Conservation (phyloP, 2,797 vertebrate genomes). For the Borostomias antarcticus region DNA sequence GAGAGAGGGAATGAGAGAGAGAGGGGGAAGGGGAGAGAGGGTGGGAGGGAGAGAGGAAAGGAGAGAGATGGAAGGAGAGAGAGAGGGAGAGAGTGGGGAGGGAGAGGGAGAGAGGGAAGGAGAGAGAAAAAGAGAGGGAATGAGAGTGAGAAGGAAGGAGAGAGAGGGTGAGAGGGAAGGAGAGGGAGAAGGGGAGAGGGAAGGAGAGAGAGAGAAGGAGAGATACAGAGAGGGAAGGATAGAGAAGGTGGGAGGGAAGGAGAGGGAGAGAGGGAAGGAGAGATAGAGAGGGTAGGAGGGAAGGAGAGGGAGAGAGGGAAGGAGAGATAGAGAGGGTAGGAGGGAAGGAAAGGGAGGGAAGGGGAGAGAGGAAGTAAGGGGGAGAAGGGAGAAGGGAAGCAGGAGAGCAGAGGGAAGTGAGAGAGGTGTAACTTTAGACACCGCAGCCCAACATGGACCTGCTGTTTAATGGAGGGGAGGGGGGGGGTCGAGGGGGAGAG, state of each 20-base stretch:
- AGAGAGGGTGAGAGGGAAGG: neutral
- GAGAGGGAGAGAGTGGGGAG: conserved; percentile 7
- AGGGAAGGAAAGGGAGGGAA: no score
- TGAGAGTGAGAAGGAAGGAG: neutral
- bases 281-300: neutral
- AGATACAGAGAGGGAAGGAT: conserved; percentile 11
- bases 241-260: conserved; percentile 4
- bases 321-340: conserved; percentile 51
- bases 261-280: neutral
- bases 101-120: conserved; percentile 37
- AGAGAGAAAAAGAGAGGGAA: conserved; percentile 56
- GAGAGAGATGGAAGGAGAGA: conserved; percentile 14
- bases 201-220: conserved; percentile 22
- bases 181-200: conserved; percentile 60
- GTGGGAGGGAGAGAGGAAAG: conserved; percentile 8
- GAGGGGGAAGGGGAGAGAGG: neutral
- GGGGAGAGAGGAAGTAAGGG: conserved; percentile 15
- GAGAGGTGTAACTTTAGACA: neutral
- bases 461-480: neutral
- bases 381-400: neutral
- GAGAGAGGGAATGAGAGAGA: neutral
- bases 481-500: no score
- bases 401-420: neutral
- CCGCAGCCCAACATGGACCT: neutral
- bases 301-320: neutral